phyloP scores from a whole-genome alignment of 2,113 vertebrate genomes.

The Trogon surrucura region DNA sequence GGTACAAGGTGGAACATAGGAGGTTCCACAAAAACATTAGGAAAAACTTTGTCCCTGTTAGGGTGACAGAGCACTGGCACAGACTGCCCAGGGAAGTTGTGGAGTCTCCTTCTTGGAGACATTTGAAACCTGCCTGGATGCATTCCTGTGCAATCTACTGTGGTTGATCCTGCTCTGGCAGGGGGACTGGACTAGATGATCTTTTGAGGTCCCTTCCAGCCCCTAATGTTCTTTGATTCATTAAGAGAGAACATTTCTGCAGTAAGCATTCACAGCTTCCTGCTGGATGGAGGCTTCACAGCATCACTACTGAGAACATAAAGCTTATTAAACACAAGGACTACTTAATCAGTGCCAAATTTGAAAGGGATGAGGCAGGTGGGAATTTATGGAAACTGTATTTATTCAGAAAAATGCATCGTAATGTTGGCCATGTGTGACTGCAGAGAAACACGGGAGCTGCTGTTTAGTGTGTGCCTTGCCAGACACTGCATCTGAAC shows the following conservation, averaged over 20 bases:
- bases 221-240: not conserved
- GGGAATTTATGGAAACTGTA: not conserved
- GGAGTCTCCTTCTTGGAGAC: too few species aligned
- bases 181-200: too few species aligned
- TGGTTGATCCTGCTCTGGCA: too few species aligned
- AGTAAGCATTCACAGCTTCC: not conserved
- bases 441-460: not conserved
- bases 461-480: not conserved
- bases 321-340: not conserved
- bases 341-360: not conserved
- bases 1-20: too few species aligned
- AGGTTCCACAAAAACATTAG: too few species aligned
- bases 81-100: too few species aligned
- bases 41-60: too few species aligned
- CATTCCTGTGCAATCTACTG: too few species aligned
- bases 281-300: not conserved
- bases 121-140: too few species aligned
- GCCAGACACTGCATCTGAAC: not conserved
- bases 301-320: not conserved
- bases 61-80: too few species aligned
- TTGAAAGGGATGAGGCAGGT: not conserved
- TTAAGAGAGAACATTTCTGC: not conserved
- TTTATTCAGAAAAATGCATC: not conserved
- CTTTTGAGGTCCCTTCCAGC: too few species aligned
- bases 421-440: not conserved